Conservation (phyloP, 2,888 invertebrate species). For the Drosophila birchii region DNA sequence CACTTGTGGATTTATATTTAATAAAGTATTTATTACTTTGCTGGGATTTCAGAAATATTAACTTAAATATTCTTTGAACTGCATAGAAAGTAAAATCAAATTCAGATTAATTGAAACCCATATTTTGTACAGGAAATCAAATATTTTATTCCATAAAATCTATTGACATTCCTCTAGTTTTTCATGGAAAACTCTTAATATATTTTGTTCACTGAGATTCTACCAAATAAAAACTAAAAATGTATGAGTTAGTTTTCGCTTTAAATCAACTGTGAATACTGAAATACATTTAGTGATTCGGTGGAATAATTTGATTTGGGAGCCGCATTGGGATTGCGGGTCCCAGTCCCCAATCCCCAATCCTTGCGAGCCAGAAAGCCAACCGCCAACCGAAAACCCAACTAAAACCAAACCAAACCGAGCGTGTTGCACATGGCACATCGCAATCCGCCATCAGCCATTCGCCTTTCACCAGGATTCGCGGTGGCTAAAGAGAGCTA, state of each 20-base stretch:
- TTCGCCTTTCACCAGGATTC: constrained; percentile 51
- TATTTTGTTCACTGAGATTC: not conserved
- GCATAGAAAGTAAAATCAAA: not conserved
- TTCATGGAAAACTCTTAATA: not conserved
- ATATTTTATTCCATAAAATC: not conserved
- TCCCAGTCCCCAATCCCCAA: constrained; percentile 37
- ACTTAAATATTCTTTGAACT: not conserved
- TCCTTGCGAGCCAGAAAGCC: constrained; percentile 9
- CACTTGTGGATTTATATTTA: constrained; percentile 8
- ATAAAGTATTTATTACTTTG: not conserved
- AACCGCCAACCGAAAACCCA: constrained; percentile 27
- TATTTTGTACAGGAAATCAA: not conserved
- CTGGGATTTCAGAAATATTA: not conserved
- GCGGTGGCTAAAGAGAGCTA: constrained; percentile 43
- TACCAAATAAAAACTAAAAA: not conserved
- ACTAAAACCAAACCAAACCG: constrained; percentile 31
- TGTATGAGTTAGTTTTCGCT: not conserved
- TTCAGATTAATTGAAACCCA: not conserved
- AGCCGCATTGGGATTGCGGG: constrained; percentile 5
- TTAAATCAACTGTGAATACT: constrained; percentile 12
- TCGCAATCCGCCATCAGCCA: constrained; percentile 17
- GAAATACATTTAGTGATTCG: constrained; percentile 37
- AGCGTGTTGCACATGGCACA: constrained; percentile 47
- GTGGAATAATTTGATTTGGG: constrained; percentile 42
- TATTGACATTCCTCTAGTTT: not conserved